Conservation (phyloP, 1,140 invertebrate species). For the Drosophila oshimai region DNA sequence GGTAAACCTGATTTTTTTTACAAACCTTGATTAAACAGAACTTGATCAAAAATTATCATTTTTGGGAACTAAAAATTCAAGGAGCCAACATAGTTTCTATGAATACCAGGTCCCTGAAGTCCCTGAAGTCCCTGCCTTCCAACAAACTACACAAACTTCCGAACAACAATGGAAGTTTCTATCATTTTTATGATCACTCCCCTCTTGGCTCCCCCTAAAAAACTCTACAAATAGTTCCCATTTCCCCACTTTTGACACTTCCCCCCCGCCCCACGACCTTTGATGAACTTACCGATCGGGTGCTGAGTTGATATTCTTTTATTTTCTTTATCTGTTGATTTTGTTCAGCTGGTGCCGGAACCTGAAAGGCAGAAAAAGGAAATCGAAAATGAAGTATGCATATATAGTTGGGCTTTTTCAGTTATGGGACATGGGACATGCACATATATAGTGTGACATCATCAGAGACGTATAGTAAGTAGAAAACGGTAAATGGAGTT, state of each 20-base stretch:
- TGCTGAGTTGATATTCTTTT: constrained; percentile 28
- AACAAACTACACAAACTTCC: not conserved
- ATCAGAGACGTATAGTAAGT: constrained; percentile 50
- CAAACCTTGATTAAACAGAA: no score
- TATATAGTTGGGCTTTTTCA: not conserved
- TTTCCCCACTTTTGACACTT: constrained; percentile 1
- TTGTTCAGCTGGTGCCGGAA: constrained; percentile 14
- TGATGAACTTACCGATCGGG: constrained; percentile 32
- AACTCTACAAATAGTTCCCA: not conserved
- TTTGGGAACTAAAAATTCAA: no score
- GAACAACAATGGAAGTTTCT: constrained; percentile 1
- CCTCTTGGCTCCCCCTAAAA: not conserved
- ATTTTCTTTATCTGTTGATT: not conserved
- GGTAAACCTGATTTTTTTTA: no score
- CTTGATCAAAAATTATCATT: no score
- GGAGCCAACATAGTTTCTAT: no score
- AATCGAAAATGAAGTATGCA: constrained; percentile 2
- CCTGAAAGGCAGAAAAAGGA: constrained; percentile 11
- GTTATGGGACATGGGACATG: not conserved
- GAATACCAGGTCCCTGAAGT: no score
- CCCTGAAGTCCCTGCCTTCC: no score
- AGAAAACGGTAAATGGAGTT: constrained; percentile 71
- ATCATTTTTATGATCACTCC: not conserved
- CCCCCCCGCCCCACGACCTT: not conserved
- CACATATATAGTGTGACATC: constrained; percentile 70